phyloP scores from a whole-genome alignment of 2,888 invertebrate genomes.

The Polyploca ridens region DNA sequence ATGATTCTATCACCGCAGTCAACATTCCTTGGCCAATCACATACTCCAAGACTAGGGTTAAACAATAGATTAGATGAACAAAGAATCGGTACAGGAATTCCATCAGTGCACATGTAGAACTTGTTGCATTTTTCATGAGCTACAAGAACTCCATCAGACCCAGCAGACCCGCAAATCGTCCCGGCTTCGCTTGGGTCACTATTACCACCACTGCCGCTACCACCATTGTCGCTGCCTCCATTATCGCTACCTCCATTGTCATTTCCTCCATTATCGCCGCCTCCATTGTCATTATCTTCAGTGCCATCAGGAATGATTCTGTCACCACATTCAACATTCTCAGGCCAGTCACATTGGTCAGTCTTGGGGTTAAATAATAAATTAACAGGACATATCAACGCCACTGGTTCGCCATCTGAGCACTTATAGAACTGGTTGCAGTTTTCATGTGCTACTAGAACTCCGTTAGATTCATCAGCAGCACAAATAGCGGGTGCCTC shows the following conservation, averaged over 20 bases:
- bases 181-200: conserved; percentile 26
- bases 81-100: conserved; percentile 29
- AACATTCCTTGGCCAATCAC: conserved; percentile 39
- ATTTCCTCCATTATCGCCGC: background rate
- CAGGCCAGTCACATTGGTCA: conserved; percentile 29
- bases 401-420: conserved; percentile 24
- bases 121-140: conserved; percentile 48
- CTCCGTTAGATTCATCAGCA: conserved; percentile 18
- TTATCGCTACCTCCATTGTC: background rate
- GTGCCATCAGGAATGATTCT: conserved; percentile 24
- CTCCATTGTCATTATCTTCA: conserved; percentile 11
- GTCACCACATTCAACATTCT: conserved; percentile 29
- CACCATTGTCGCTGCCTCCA: background rate
- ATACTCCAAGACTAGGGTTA: conserved; percentile 35
- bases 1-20: conserved; percentile 40
- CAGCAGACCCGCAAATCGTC: conserved; percentile 34
- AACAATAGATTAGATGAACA: conserved; percentile 37
- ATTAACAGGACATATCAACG: conserved; percentile 18
- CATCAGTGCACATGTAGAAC: conserved; percentile 39
- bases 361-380: conserved; percentile 26
- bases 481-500: conserved; percentile 21
- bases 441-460: conserved; percentile 27
- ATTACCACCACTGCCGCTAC: background rate
- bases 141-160: conserved; percentile 37
- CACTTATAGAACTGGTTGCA: conserved; percentile 36